phyloP scores from a whole-genome alignment of 2,888 invertebrate genomes.

The Heliothis peltigera region DNA sequence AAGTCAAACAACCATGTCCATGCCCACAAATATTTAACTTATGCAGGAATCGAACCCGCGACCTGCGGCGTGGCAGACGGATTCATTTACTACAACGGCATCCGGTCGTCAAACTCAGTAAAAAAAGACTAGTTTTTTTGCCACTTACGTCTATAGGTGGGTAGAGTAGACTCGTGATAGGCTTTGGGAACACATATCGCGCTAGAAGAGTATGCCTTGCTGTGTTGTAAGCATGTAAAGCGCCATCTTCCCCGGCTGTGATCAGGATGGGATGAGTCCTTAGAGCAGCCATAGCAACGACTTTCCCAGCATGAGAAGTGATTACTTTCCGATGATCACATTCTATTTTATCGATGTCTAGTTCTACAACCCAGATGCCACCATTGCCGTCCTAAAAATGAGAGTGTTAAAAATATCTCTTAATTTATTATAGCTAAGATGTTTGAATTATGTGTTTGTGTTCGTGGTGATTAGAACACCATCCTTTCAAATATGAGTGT shows the following conservation, averaged over 20 bases:
- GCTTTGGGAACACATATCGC: slow-evolving; percentile 87
- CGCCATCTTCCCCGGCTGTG: slow-evolving; percentile 93
- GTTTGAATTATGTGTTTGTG: no score
- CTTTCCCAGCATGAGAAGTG: slow-evolving; percentile 93
- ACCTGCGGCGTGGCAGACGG: no score
- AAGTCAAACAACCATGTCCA: no score
- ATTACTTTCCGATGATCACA: slow-evolving; percentile 86
- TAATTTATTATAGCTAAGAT: background rate
- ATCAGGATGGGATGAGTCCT: slow-evolving; percentile 92
- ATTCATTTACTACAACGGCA: no score
- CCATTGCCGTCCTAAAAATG: slow-evolving; percentile 94
- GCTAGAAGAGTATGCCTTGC: slow-evolving; percentile 89
- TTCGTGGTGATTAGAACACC: no score
- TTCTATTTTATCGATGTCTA: slow-evolving; percentile 84
- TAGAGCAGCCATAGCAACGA: slow-evolving; percentile 92
- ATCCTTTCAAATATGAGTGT: no score
- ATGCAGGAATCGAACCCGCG: no score
- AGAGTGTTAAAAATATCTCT: background rate
- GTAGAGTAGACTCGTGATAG: slow-evolving; percentile 92
- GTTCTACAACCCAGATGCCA: slow-evolving; percentile 90
- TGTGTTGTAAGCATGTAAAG: slow-evolving; percentile 93
- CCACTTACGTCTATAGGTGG: slow-evolving; percentile 91
- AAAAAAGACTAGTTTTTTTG: no score
- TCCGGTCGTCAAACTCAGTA: no score
- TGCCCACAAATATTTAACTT: no score